A percentile compares a stretch with the other conserved stretches of the same genome.
These are phyloP conservation scores for Polydrusus pterygomalis DNA, from an alignment of 2,888 invertebrate genomes.

Conservation along the genomic window DNA sequence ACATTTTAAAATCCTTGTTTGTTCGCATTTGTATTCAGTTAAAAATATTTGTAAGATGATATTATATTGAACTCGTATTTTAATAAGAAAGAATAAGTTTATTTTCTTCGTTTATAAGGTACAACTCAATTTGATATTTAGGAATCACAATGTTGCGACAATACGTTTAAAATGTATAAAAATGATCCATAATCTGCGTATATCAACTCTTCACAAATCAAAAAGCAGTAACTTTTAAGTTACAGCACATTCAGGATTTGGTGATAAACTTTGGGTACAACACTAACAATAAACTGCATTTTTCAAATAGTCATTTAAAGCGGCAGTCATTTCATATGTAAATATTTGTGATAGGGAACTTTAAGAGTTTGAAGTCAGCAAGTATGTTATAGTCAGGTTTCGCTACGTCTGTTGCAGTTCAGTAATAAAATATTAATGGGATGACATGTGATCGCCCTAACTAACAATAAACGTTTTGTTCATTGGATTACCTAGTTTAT, in stretches of 20 bases:
- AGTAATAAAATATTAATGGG: too few relatives aligned
- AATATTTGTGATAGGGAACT: neutral
- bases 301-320: constrained; percentile 17
- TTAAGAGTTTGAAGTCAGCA: neutral
- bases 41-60: too few relatives aligned
- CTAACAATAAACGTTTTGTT: too few relatives aligned
- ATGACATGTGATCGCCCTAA: too few relatives aligned
- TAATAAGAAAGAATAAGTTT: too few relatives aligned
- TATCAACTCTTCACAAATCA: constrained; percentile 27
- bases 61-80: too few relatives aligned
- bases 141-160: neutral
- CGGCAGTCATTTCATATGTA: neutral
- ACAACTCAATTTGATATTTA: neutral
- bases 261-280: constrained; percentile 13
- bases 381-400: neutral
- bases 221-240: constrained; percentile 31
- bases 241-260: constrained; percentile 24
- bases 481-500: too few relatives aligned
- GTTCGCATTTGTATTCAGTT: too few relatives aligned
- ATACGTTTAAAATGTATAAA: constrained; percentile 9
- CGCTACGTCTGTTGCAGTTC: neutral
- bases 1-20: too few relatives aligned
- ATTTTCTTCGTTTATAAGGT: too few relatives aligned
- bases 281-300: constrained; percentile 16
- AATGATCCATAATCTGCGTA: neutral